Conservation (phyloP, 2,113 vertebrate genomes). For the Microcebus lehilahytsara region DNA sequence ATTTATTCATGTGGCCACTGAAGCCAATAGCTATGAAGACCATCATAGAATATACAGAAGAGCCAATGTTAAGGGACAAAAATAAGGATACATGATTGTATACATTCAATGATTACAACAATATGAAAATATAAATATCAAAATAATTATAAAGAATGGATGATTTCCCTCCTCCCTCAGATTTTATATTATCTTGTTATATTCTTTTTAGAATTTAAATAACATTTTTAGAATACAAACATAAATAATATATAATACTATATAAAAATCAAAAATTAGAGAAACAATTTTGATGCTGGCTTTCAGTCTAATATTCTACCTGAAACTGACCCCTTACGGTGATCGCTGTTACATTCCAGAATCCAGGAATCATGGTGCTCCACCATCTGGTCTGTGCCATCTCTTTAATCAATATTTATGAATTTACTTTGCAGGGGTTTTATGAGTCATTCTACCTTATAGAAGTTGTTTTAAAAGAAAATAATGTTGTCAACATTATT, state of each 20-base stretch:
- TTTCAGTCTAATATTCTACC: not conserved
- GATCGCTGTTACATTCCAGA: not conserved
- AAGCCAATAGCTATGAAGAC: not conserved
- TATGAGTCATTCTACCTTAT: conserved; percentile 21
- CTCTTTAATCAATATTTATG: conserved; percentile 70
- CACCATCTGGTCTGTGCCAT: conserved; percentile 59
- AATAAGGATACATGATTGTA: not conserved
- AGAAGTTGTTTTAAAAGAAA: conserved; percentile 1
- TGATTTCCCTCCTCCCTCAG: not conserved
- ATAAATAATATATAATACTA: not conserved
- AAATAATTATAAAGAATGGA: not conserved
- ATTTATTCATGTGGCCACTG: not conserved
- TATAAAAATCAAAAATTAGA: not conserved
- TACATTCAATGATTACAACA: not conserved
- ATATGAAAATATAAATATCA: not conserved
- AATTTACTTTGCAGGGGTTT: conserved; percentile 50
- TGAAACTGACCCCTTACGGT: not conserved
- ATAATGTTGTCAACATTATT: not conserved
- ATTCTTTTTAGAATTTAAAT: conserved; percentile 3
- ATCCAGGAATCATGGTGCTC: conserved; percentile 38
- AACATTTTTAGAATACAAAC: conserved; percentile 1
- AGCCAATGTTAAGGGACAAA: not conserved
- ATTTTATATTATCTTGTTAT: not conserved
- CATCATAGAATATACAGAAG: not conserved
- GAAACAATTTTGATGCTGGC: not conserved